phyloP scores from a whole-genome alignment of 2,888 invertebrate genomes.

The Cartodere bifasciata region DNA sequence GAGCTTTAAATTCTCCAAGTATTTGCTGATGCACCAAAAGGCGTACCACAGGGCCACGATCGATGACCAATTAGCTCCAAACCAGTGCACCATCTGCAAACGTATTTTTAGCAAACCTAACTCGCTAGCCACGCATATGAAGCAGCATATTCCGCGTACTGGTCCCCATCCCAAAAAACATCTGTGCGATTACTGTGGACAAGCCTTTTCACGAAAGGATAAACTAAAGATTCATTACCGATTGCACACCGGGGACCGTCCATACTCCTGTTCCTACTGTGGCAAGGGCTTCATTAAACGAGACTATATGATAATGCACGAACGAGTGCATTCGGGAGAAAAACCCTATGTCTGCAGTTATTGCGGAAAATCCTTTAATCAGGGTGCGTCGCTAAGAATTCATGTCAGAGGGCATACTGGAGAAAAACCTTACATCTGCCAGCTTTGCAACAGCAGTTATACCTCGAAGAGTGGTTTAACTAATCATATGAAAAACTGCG shows the following conservation, averaged over 20 bases:
- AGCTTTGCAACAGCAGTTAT: constrained; percentile 44
- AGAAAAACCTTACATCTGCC: constrained; percentile 45
- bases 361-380: constrained; percentile 50
- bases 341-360: constrained; percentile 47
- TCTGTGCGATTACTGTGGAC: constrained; percentile 30
- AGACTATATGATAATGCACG: constrained; percentile 43
- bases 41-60: constrained; percentile 27
- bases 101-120: constrained; percentile 27
- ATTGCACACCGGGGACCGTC: constrained; percentile 29
- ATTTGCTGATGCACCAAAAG: constrained; percentile 24
- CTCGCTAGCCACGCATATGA: constrained; percentile 37
- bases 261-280: constrained; percentile 27
- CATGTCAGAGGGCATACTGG: constrained; percentile 50
- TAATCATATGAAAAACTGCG: no score
- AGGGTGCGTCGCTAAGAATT: constrained; percentile 46
- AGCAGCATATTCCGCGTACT: no score
- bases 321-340: constrained; percentile 48
- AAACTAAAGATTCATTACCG: constrained; percentile 27
- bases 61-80: constrained; percentile 33
- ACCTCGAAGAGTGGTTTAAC: constrained; percentile 46
- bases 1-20: constrained; percentile 29
- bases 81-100: constrained; percentile 28
- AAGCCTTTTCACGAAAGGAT: constrained; percentile 26
- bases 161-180: constrained; percentile 22
- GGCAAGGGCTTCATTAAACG: constrained; percentile 29